A percentile compares a stretch with the other conserved stretches of the same genome.
These are phyloP conservation scores for Macropus fuliginosus DNA, from an alignment of 2,797 vertebrate genomes.

Conservation along the genomic window DNA sequence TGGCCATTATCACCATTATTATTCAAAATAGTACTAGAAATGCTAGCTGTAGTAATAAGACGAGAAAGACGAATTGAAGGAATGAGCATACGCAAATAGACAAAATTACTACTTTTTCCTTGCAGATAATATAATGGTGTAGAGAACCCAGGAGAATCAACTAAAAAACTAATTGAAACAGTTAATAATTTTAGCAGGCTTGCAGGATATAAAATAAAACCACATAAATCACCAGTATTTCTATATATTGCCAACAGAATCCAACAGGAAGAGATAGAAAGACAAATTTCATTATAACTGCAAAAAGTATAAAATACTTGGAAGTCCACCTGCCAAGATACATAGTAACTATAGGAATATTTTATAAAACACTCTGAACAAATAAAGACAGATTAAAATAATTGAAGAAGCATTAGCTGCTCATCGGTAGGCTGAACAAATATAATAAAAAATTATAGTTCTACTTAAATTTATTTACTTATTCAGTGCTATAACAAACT, in stretches of 20 bases:
- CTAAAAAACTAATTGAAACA: not conserved
- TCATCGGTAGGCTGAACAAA: not conserved
- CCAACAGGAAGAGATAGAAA: not conserved
- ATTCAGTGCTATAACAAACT: not conserved
- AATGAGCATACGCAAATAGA: not conserved
- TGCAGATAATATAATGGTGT: not conserved
- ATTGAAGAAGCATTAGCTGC: not conserved
- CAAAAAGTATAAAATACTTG: not conserved
- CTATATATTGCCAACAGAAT: not conserved
- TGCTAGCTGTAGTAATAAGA: not conserved
- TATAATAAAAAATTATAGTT: not conserved
- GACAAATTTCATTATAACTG: not conserved
- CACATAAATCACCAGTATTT: not conserved
- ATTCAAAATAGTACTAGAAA: not conserved
- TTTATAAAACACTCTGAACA: too few species aligned
- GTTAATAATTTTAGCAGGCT: not conserved
- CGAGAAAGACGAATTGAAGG: not conserved
- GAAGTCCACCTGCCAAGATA: not conserved
- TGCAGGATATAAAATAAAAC: not conserved
- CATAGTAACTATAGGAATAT: not conserved
- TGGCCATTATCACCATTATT: not conserved
- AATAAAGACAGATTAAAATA: not conserved
- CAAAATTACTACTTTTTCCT: not conserved
- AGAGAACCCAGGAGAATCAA: not conserved
- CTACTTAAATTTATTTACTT: not conserved